These are phyloP conservation scores for Triplophysa siluroides DNA, from an alignment of 2,113 vertebrate genomes.

Conservation along the genomic window DNA sequence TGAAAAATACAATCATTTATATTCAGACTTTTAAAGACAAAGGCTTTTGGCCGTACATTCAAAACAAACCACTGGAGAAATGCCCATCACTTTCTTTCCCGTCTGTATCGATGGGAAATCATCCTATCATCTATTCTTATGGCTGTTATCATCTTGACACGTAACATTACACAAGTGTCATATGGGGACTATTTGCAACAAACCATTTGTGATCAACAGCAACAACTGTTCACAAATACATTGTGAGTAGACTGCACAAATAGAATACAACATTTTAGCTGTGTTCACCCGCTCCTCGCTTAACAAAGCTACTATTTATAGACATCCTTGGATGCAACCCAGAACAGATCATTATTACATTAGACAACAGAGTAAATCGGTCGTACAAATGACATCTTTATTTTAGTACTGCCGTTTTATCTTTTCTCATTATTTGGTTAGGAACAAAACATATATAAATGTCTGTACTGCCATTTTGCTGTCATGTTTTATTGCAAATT, in stretches of 20 bases:
- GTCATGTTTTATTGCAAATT: slow-evolving; percentile 8
- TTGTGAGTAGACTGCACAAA: slow-evolving; percentile 14
- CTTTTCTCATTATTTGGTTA: slow-evolving; percentile 12
- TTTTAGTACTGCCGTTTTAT: slow-evolving; percentile 7
- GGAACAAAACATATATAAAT: background rate
- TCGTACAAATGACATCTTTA: slow-evolving; percentile 24
- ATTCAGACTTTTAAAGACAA: slow-evolving; percentile 22
- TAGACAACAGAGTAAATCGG: slow-evolving; percentile 32
- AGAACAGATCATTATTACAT: slow-evolving; percentile 49
- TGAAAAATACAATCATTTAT: slow-evolving; percentile 24
- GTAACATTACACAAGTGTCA: background rate
- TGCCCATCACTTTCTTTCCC: background rate
- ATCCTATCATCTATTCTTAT: slow-evolving; percentile 9
- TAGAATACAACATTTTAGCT: slow-evolving; percentile 23
- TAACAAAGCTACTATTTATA: slow-evolving; percentile 41
- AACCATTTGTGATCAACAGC: background rate
- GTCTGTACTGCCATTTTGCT: background rate
- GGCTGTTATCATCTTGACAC: background rate
- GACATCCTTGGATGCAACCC: slow-evolving; percentile 48
- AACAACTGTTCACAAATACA: background rate
- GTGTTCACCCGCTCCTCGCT: slow-evolving; percentile 29
- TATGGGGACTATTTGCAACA: slow-evolving; percentile 1
- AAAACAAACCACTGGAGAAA: slow-evolving; percentile 2
- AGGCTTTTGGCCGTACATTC: background rate
- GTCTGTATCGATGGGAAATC: background rate